phyloP scores from a whole-genome alignment of 2,888 invertebrate species.

The Nomada flava region DNA sequence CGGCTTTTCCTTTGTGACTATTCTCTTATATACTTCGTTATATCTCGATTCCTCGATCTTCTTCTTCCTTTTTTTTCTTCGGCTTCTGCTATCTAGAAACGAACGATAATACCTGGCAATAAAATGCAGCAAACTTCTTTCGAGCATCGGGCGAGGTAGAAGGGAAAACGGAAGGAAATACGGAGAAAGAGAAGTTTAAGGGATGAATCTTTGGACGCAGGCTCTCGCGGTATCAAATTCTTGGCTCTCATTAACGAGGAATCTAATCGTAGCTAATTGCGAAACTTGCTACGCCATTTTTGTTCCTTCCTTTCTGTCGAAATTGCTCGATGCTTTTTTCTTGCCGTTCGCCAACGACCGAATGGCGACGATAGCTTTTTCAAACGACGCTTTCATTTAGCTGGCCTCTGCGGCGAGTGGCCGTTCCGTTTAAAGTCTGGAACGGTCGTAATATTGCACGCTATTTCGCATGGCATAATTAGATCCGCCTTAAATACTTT shows the following conservation, averaged over 20 bases:
- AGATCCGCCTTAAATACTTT: neutral
- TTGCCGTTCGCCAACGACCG: too few species aligned
- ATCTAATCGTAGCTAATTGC: too few species aligned
- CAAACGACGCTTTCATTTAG: neutral
- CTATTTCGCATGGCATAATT: slow-evolving; percentile 2
- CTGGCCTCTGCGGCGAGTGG: neutral
- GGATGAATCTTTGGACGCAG: neutral
- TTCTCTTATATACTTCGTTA: too few species aligned
- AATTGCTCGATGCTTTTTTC: too few species aligned
- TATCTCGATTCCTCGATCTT: too few species aligned
- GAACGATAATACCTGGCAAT: slow-evolving; percentile 54
- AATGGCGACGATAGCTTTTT: neutral
- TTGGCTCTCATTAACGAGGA: too few species aligned
- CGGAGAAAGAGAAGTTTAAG: slow-evolving; percentile 20
- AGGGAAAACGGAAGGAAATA: neutral
- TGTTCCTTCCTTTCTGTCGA: too few species aligned
- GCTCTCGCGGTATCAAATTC: too few species aligned
- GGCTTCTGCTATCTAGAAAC: neutral
- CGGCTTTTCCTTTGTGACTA: too few species aligned
- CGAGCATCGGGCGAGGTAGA: slow-evolving; percentile 8
- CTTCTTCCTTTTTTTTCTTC: too few species aligned
- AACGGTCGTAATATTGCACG: neutral
- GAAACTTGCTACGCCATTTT: too few species aligned
- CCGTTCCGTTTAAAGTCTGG: neutral
- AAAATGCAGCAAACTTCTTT: slow-evolving; percentile 32